Evolutionary conservation across 2,113 vertebrate genomes (phyloP).

Genomic region (Montifringilla adamsi): DNA sequence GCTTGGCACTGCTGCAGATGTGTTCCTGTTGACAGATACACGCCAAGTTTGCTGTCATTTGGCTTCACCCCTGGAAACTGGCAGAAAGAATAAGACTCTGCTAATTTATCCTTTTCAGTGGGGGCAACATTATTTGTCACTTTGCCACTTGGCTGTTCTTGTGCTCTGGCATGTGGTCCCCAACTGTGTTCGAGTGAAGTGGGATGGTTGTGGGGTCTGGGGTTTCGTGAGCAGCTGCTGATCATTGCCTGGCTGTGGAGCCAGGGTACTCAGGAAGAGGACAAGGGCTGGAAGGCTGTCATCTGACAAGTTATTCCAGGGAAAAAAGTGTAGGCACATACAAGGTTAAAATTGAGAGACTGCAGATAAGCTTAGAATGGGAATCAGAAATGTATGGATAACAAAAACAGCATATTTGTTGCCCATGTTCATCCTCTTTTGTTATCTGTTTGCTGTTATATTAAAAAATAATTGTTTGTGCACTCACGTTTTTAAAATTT

Average conservation of each 20-base stretch:
- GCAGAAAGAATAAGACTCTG: not conserved
- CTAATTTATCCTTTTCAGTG: conserved; percentile 47
- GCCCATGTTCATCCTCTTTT: not conserved
- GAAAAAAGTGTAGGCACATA: not conserved
- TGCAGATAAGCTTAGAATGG: not conserved
- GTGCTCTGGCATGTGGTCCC: not conserved
- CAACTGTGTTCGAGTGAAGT: not conserved
- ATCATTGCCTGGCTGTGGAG: not conserved
- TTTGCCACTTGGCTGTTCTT: conserved; percentile 36
- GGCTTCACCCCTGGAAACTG: conserved; percentile 34
- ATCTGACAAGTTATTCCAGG: not conserved
- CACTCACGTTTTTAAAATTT: not conserved
- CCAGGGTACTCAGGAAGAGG: not conserved
- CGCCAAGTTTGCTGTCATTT: conserved; percentile 17
- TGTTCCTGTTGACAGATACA: not conserved
- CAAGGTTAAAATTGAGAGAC: not conserved
- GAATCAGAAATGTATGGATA: not conserved
- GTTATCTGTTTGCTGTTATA: not conserved
- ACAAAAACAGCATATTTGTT: not conserved
- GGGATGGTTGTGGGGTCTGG: not conserved
- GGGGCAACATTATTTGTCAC: conserved; percentile 10
- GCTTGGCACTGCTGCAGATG: not conserved
- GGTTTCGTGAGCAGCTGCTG: not conserved
- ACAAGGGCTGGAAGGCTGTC: not conserved
- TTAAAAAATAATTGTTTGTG: not conserved